Percentiles rank a stretch among this genome's conserved stretches.
These are phyloP conservation scores for Octodon degus DNA, from an alignment of 2,113 vertebrate genomes.

Conservation along the genomic window DNA sequence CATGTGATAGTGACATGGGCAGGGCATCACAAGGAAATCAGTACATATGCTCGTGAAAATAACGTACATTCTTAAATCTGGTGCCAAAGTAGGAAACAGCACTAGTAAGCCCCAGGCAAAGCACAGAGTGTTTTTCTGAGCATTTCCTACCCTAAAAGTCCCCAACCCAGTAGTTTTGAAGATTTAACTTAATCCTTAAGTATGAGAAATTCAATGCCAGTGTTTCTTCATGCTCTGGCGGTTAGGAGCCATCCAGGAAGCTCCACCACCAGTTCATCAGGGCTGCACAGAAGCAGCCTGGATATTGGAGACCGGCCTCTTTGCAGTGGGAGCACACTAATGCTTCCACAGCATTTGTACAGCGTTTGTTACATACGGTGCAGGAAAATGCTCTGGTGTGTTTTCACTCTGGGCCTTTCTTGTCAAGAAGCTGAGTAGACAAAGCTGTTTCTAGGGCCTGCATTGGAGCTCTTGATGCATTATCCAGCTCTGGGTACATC, in stretches of 20 bases:
- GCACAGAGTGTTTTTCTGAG: background rate
- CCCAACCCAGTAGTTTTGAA: slow-evolving; percentile 29
- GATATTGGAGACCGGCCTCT: background rate
- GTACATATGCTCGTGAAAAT: background rate
- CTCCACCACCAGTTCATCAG: slow-evolving; percentile 48
- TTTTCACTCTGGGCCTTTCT: slow-evolving; percentile 48
- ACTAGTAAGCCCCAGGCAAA: background rate
- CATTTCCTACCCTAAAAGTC: background rate
- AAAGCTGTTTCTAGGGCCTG: background rate
- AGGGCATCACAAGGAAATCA: background rate
- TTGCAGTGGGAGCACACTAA: rapidly evolving
- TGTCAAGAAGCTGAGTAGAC: slow-evolving; percentile 49
- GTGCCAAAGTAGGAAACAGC: background rate
- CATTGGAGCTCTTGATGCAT: background rate
- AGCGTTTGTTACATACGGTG: background rate
- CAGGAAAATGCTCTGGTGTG: background rate
- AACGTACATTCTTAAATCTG: background rate
- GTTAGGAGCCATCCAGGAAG: background rate
- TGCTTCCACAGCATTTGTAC: rapidly evolving
- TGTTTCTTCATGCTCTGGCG: slow-evolving; percentile 36
- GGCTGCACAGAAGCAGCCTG: background rate
- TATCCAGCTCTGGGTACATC: background rate
- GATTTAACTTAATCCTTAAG: slow-evolving; percentile 66
- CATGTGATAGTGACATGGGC: background rate
- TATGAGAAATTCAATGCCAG: slow-evolving; percentile 33